Conservation (phyloP, 2,797 vertebrate species). For the Pipistrellus kuhlii region DNA sequence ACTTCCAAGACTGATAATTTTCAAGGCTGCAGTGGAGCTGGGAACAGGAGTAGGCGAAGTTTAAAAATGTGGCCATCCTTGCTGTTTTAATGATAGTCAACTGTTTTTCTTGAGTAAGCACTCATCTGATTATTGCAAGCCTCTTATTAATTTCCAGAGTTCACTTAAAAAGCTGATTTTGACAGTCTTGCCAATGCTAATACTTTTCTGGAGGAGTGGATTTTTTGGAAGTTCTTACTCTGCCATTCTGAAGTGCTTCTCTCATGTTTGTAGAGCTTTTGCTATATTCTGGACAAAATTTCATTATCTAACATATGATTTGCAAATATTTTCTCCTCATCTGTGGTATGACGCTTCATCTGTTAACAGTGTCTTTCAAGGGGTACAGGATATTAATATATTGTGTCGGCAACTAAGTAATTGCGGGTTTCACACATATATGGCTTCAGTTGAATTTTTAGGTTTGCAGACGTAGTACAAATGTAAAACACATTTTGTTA, state of each 20-base stretch:
- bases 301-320: neutral
- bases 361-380: conserved; percentile 5
- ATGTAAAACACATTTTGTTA: too few relatives aligned
- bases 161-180: neutral
- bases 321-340: neutral
- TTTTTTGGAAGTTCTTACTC: neutral
- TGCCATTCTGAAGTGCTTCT: neutral
- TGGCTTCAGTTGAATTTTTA: too few relatives aligned
- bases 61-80: neutral
- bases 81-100: neutral
- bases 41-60: neutral
- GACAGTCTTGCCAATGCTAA: neutral
- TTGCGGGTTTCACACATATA: too few relatives aligned
- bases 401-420: too few relatives aligned
- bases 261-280: neutral
- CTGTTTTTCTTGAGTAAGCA: neutral
- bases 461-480: too few relatives aligned
- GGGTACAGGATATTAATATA: neutral
- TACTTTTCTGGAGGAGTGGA: neutral
- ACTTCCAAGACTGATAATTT: neutral
- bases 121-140: neutral
- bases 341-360: neutral
- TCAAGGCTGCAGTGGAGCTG: neutral
- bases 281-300: neutral
- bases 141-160: neutral